Base-by-base conservation (phyloP, 2,888 invertebrate genomes). In the Helobdella robusta region DNA sequence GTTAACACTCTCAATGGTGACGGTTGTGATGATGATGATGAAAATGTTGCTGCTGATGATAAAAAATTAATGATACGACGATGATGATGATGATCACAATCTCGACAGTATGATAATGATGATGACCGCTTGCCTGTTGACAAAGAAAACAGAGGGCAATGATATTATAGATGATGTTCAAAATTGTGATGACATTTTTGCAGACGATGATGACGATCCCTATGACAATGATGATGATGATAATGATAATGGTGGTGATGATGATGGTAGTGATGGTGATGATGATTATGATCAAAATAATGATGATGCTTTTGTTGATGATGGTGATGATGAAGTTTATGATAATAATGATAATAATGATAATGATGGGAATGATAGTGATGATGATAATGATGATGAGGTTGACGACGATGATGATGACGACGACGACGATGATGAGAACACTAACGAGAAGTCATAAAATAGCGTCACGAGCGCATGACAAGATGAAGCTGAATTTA, bases 351-450 rank as follows among this genome's bases (percentile, higher is more conserved):
- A 46, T 46, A 46, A n/a, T n/a, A n/a, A n/a, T n/a, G n/a, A n/a
- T n/a, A n/a, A n/a, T 54, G 54, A 20, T 20, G 54, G 30, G 23
- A 30, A 20, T 28, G 54, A 54, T 28, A 30, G 25, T 54, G 54
- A 54, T 20, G 54, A 54, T 28, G 54, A 54, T 54, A 25, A 40
- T 40, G 44, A 40, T n/a, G 44, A 40, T 40, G 44, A n/a, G 44
- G n/a, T 40, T 11, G 40, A 46, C 46, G 4, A 2, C 4, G 4
- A 46, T 46, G 46, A 46, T 46, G 46, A 46, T 46, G 46, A 46
- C 2, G 46, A 46, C 20, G 46, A 20, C 20, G 20, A 46, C 20
- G 46, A 46, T 46, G 46, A 46, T 46, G n/a, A 46, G 18, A 46
- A n/a, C n/a, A n/a, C n/a, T n/a, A n/a, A n/a, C n/a, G n/a, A n/a